A percentile compares a stretch with the other conserved stretches of the same genome.
phyloP scores from a whole-genome alignment of 2,888 invertebrate species.

The Drosophila kuntzei region DNA sequence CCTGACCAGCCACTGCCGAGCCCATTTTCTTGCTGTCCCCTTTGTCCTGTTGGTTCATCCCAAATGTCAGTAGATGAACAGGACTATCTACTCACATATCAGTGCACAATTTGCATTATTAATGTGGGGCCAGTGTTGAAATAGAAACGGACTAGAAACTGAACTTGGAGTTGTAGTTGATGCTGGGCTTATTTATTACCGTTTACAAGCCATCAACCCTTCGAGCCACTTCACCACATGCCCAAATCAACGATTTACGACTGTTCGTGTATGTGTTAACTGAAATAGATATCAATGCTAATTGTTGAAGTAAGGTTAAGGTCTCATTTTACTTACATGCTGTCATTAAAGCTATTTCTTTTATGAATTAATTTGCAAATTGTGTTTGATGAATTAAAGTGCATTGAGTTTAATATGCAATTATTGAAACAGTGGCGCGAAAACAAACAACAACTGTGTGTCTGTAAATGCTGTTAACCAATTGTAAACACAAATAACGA shows the following conservation, averaged over 20 bases:
- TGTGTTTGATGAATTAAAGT: constrained; percentile 32
- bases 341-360: constrained; percentile 8
- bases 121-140: constrained; percentile 50
- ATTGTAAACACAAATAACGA: constrained; percentile 66
- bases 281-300: constrained; percentile 10
- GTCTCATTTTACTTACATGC: background rate
- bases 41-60: constrained; percentile 1
- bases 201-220: constrained; percentile 7
- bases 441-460: constrained; percentile 41
- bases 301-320: constrained; percentile 6
- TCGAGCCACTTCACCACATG: background rate
- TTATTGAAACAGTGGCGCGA: constrained; percentile 46
- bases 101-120: constrained; percentile 67
- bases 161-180: constrained; percentile 10
- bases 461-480: constrained; percentile 52
- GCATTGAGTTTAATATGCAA: constrained; percentile 53
- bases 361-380: constrained; percentile 8
- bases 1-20: constrained; percentile 20
- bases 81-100: constrained; percentile 44
- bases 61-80: background rate
- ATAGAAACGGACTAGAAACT: constrained; percentile 30
- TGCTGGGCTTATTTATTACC: constrained; percentile 44
- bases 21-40: background rate
- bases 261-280: background rate
- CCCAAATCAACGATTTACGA: constrained; percentile 34